Percentiles rank a stretch among this genome's conserved stretches.
Evolutionary conservation across 2,888 invertebrate species (phyloP).

Genomic region (Rotaria magnacalcarata): DNA sequence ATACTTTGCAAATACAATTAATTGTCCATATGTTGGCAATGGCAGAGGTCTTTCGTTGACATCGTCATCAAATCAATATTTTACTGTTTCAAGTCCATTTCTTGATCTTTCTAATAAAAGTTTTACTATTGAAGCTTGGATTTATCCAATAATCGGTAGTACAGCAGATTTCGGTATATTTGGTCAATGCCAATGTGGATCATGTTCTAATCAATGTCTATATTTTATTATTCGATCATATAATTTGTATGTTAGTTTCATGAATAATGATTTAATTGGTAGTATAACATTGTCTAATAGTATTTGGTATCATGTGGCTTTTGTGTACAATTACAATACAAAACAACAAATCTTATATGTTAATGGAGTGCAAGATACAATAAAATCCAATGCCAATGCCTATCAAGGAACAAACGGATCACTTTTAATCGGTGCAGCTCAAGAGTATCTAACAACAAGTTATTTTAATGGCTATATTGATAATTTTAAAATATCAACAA

Average conservation of each 20-base stretch:
- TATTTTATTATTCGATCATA: conserved; percentile 11
- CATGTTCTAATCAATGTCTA: background rate
- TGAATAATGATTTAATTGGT: background rate
- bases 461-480: background rate
- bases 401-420: background rate
- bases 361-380: background rate
- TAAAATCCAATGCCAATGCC: background rate
- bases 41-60: background rate
- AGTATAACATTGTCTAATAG: background rate
- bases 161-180: background rate
- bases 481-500: background rate
- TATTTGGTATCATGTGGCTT: background rate
- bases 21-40: background rate
- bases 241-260: background rate
- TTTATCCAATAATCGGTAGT: background rate
- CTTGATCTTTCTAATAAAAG: background rate
- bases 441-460: background rate
- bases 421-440: background rate
- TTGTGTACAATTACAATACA: background rate
- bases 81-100: background rate
- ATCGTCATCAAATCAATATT: background rate
- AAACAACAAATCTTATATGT: conserved; percentile 2
- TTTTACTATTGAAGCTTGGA: background rate
- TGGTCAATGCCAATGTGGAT: background rate
- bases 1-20: background rate